phyloP scores from a whole-genome alignment of 2,888 invertebrate genomes.

The Thera britannica region DNA sequence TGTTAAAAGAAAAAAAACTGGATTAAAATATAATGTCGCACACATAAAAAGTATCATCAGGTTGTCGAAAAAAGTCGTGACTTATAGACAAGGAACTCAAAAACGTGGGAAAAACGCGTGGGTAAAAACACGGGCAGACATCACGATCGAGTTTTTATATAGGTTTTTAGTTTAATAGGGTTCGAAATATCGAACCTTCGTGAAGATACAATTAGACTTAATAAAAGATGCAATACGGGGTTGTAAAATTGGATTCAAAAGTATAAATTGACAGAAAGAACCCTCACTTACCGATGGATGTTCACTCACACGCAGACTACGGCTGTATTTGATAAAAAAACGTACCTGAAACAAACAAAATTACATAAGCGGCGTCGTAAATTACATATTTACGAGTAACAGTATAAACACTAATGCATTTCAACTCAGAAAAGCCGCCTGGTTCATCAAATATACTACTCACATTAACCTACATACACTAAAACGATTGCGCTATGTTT shows the following conservation, averaged over 20 bases:
- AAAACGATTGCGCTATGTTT: slow-evolving; percentile 70
- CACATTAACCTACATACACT: slow-evolving; percentile 78
- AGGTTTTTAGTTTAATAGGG: slow-evolving; percentile 50
- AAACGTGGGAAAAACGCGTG: slow-evolving; percentile 70
- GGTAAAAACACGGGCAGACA: slow-evolving; percentile 51
- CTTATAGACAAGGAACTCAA: slow-evolving; percentile 47
- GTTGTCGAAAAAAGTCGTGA: slow-evolving; percentile 57
- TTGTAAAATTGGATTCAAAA: slow-evolving; percentile 10
- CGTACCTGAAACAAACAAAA: slow-evolving; percentile 63
- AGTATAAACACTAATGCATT: slow-evolving; percentile 35
- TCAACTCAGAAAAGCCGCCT: slow-evolving; percentile 32
- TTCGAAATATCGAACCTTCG: slow-evolving; percentile 31
- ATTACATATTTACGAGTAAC: slow-evolving; percentile 27
- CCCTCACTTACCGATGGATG: slow-evolving; percentile 14
- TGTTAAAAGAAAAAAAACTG: slow-evolving; percentile 21
- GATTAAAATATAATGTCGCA: slow-evolving; percentile 30
- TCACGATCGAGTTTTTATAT: slow-evolving; percentile 69
- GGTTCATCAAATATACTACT: slow-evolving; percentile 58
- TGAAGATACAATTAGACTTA: slow-evolving; percentile 3
- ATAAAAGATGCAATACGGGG: slow-evolving; percentile 1
- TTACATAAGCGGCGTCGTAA: slow-evolving; percentile 42
- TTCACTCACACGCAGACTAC: slow-evolving; percentile 11
- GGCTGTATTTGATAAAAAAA: slow-evolving; percentile 30
- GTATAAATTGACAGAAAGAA: background rate
- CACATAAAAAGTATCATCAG: slow-evolving; percentile 47